A percentile compares a stretch with the other conserved stretches of the same genome.
These are phyloP conservation scores for Euclidia mi DNA, from an alignment of 2,888 invertebrate species.

Conservation along the genomic window DNA sequence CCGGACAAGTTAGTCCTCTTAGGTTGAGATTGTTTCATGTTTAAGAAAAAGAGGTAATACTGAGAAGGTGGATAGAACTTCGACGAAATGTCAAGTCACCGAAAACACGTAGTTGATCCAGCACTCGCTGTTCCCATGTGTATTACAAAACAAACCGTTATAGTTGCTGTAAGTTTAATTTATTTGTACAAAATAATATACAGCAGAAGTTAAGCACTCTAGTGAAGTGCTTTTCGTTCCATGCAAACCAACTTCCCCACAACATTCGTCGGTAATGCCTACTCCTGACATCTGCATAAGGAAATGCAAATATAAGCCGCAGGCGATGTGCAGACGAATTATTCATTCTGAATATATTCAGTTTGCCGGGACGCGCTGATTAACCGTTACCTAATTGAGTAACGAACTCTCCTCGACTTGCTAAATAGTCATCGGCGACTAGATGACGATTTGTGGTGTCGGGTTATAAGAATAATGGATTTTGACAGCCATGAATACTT, in stretches of 20 bases:
- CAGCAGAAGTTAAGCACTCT: too few species aligned
- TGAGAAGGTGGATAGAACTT: too few species aligned
- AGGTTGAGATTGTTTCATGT: background rate
- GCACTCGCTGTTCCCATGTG: too few species aligned
- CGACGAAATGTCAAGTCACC: too few species aligned
- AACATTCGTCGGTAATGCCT: too few species aligned
- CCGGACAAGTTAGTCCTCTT: conserved; percentile 1
- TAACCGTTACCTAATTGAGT: conserved; percentile 85
- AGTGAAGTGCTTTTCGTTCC: too few species aligned
- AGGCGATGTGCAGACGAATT: conserved; percentile 64
- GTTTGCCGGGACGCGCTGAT: conserved; percentile 83
- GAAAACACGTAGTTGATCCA: too few species aligned
- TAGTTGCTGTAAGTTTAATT: too few species aligned
- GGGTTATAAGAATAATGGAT: conserved; percentile 41
- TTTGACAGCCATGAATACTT: too few species aligned
- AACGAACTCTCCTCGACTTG: conserved; percentile 83
- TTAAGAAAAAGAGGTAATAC: too few species aligned
- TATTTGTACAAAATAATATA: too few species aligned
- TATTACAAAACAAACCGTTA: too few species aligned
- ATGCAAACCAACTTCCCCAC: background rate
- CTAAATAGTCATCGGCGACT: conserved; percentile 77
- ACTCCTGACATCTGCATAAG: conserved; percentile 28
- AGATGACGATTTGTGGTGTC: conserved; percentile 48
- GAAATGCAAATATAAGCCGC: conserved; percentile 51
- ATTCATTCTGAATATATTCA: conserved; percentile 78